Conservation (phyloP, 2,888 invertebrate species). For the Mythimna ferrago region DNA sequence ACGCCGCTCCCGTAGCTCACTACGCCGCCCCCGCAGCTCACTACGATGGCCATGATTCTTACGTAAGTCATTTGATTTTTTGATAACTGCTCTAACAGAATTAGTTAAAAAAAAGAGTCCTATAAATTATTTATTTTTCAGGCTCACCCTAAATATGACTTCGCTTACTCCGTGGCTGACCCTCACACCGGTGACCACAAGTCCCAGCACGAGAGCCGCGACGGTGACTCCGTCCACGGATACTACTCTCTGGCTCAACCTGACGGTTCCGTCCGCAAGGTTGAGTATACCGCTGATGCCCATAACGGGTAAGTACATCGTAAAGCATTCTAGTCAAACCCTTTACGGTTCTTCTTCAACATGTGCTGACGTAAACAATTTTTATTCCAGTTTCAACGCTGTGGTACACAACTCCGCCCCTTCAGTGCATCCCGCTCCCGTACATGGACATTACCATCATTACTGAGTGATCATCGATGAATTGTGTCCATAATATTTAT, state of each 20-base stretch:
- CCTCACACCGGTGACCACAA: conserved; percentile 91
- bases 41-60: conserved; percentile 68
- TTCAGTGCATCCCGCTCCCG: conserved; percentile 77
- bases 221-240: conserved; percentile 91
- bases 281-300: conserved; percentile 84
- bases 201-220: conserved; percentile 88
- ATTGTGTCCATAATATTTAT: conserved; percentile 40
- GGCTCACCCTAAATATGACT: conserved; percentile 86
- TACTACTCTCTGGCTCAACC: conserved; percentile 89
- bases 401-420: conserved; percentile 86
- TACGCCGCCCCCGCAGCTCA: conserved; percentile 66
- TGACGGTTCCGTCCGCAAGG: conserved; percentile 87
- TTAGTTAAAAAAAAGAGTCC: background rate
- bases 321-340: background rate
- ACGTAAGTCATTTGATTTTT: conserved; percentile 50
- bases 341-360: background rate
- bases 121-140: conserved; percentile 45
- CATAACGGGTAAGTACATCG: conserved; percentile 65
- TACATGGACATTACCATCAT: conserved; percentile 73
- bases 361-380: background rate
- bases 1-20: conserved; percentile 66
- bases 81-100: background rate
- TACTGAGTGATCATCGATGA: conserved; percentile 60
- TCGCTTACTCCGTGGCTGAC: conserved; percentile 89
- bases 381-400: conserved; percentile 83